Base-by-base conservation (phyloP, 2,113 vertebrate species). In the Pelecanus crispus region DNA sequence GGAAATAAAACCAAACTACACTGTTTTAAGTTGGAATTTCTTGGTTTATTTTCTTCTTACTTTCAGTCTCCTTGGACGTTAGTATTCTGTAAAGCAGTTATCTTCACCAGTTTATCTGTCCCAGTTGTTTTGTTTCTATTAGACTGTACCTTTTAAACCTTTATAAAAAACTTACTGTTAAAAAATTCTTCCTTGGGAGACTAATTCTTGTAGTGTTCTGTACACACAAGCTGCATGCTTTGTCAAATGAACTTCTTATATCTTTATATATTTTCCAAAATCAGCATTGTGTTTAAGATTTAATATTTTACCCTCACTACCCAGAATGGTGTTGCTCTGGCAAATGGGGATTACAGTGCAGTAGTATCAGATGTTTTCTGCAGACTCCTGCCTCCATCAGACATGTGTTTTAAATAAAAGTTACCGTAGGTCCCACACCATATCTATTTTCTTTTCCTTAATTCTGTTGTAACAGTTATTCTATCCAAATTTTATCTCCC, bases 381-480 rank as follows among this genome's bases (percentile, higher is more conserved):
- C 59, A 91, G 73, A 88, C 12, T 93, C 19, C 53, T 93, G 88
- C 92, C 81, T 97, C 92, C 32, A 73, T 61, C 59, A 81, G 81
- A 94, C 96, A 96, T 78, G 40, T 95, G 63, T 95, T 97, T 97
- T 91, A 86, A 97, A 97, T 96, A 83, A 94, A 88, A 97, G 63
- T 92, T 95, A 95, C 81, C 22, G 1, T 88, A 81, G 71, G 63
- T 93, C 88, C 88, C 82, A 86, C 82, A 92, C 34, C 50, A 68
- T 91, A 36, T 97, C 92, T 95, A 90, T 92, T 97, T 98, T 96
- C 90, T 79, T 79, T 97, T 44, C 80, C 63, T 97, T 97, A 97
- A 93, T 96, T 98, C 88, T 97, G 96, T 97, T 95, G 88, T 97
- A 96, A 92, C 80, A 97, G 87, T 92, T 96, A 97, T 96, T 84